Percentiles rank a stretch among this genome's conserved stretches.
These are phyloP conservation scores for Noctua comes DNA, from an alignment of 2,888 invertebrate species.

Conservation along the genomic window DNA sequence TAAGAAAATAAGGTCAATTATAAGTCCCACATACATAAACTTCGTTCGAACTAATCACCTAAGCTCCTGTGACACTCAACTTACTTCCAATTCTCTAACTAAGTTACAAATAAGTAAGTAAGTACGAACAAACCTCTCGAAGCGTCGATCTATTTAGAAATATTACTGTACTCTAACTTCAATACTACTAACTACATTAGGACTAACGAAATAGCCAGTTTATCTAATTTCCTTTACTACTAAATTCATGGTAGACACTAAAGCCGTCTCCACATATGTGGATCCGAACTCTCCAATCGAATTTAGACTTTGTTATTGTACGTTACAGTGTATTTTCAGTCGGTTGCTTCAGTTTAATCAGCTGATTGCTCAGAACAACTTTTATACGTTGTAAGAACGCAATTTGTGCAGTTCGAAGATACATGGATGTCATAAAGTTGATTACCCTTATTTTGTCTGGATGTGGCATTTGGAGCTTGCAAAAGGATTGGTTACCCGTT, in stretches of 20 bases:
- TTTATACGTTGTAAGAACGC: conserved; percentile 82
- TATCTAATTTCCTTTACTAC: conserved; percentile 66
- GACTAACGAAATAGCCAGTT: conserved; percentile 60
- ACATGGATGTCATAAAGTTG: conserved; percentile 69
- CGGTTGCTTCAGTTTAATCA: conserved; percentile 62
- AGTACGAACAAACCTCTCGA: conserved; percentile 38
- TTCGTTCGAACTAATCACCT: conserved; percentile 32
- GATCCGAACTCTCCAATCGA: conserved; percentile 18
- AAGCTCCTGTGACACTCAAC: conserved; percentile 41
- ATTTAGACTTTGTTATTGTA: conserved; percentile 42
- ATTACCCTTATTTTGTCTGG: conserved; percentile 61
- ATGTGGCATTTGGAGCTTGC: conserved; percentile 59
- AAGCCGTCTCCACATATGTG: conserved; percentile 63
- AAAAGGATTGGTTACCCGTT: conserved; percentile 36
- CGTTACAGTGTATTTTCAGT: conserved; percentile 46
- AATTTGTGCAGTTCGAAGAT: conserved; percentile 76
- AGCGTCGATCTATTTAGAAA: conserved; percentile 53
- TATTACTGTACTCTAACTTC: conserved; percentile 54
- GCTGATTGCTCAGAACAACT: conserved; percentile 74
- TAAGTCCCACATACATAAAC: conserved; percentile 21
- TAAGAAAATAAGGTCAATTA: conserved; percentile 25
- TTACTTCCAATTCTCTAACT: conserved; percentile 41
- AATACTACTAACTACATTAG: conserved; percentile 59
- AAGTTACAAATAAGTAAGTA: conserved; percentile 30
- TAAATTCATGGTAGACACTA: conserved; percentile 65